Percentiles rank a stretch among this genome's conserved stretches.
Evolutionary conservation across 2,888 invertebrate genomes (phyloP).

Genomic region (Anorthoa munda): DNA sequence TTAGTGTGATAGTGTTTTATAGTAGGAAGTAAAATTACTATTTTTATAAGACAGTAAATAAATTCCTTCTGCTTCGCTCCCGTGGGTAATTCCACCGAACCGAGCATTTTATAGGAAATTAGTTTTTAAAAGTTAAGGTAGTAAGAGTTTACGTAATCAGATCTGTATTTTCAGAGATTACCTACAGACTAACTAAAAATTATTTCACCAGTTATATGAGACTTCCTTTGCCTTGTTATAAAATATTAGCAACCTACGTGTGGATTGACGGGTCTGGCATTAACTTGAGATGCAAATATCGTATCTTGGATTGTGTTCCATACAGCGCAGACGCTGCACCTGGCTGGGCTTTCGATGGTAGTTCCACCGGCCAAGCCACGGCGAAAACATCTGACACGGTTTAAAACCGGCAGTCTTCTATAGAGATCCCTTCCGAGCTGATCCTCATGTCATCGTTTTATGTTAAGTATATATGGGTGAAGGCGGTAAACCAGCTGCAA

Average conservation of each 20-base stretch:
- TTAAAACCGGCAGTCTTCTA: constrained; percentile 96
- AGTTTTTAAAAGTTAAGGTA: too few species aligned
- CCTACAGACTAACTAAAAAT: too few species aligned
- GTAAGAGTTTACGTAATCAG: too few species aligned
- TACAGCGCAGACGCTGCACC: constrained; percentile 91
- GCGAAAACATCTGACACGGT: constrained; percentile 96
- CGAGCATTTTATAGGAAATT: too few species aligned
- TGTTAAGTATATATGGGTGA: constrained; percentile 95
- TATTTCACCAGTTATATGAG: too few species aligned
- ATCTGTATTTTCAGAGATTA: too few species aligned
- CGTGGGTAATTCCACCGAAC: too few species aligned
- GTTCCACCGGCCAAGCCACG: constrained; percentile 96
- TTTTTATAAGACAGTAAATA: too few species aligned
- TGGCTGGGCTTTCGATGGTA: constrained; percentile 97
- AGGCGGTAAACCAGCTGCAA: constrained; percentile 92
- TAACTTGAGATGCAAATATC: constrained; percentile 93
- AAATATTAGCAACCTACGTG: constrained; percentile 93
- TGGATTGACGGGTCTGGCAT: constrained; percentile 96
- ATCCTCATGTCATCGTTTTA: constrained; percentile 96
- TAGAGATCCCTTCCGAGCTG: constrained; percentile 97
- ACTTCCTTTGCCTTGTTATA: constrained; percentile 91
- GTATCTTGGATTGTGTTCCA: constrained; percentile 92
- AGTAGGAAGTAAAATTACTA: too few species aligned
- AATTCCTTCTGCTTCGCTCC: too few species aligned
- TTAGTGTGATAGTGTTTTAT: too few species aligned